phyloP scores from a whole-genome alignment of 2,113 vertebrate species.

The Lutjanus erythropterus region DNA sequence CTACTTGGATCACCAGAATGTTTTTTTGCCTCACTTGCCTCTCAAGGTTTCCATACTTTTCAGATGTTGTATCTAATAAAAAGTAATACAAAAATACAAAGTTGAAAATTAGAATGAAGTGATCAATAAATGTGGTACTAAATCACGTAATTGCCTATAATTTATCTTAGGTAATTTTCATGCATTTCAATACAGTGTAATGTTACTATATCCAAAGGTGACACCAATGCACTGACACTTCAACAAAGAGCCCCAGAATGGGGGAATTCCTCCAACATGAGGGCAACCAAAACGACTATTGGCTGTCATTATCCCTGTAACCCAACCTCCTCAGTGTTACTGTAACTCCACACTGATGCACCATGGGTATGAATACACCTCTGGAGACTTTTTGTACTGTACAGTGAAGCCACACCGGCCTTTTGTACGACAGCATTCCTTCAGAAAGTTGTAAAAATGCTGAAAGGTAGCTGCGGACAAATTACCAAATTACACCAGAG shows the following conservation, averaged over 20 bases:
- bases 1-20: no score
- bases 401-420: slow-evolving; percentile 65
- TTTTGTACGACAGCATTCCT: slow-evolving; percentile 82
- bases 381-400: slow-evolving; percentile 70
- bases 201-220: slow-evolving; percentile 60
- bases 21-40: no score
- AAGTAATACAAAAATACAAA: not conserved
- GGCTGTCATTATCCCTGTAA: slow-evolving; percentile 75
- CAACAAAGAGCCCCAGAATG: slow-evolving; percentile 62
- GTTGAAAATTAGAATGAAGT: not conserved
- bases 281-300: slow-evolving; percentile 62
- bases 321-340: slow-evolving; percentile 67
- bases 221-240: slow-evolving; percentile 59
- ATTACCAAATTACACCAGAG: slow-evolving; percentile 76
- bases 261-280: slow-evolving; percentile 83
- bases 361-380: slow-evolving; percentile 65
- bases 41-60: no score
- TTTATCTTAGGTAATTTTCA: slow-evolving; percentile 36
- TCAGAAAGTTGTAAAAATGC: slow-evolving; percentile 78
- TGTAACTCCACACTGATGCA: slow-evolving; percentile 70
- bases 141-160: slow-evolving; percentile 9
- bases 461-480: slow-evolving; percentile 76
- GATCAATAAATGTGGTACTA: slow-evolving; percentile 13
- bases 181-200: slow-evolving; percentile 47
- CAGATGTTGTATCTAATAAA: slow-evolving; percentile 14